A percentile compares a stretch with the other conserved stretches of the same genome.
These are phyloP conservation scores for Pyrrhosoma nymphula DNA, from an alignment of 2,888 invertebrate genomes.

Conservation along the genomic window DNA sequence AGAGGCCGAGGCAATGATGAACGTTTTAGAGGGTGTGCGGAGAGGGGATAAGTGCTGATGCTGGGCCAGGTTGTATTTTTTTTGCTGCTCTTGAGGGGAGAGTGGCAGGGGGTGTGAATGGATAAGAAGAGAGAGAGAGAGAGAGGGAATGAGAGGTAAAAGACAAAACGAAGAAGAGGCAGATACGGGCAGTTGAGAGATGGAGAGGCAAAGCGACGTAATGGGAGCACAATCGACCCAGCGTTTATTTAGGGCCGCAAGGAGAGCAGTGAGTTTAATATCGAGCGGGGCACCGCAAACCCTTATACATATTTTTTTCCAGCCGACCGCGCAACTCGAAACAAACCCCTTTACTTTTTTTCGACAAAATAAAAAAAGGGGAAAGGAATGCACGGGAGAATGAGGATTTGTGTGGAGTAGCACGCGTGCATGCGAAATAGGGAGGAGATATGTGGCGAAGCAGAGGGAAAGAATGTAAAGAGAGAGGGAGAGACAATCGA, in stretches of 20 bases:
- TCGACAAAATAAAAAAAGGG: not conserved
- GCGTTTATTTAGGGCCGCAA: slow-evolving; percentile 31
- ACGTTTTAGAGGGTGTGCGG: not conserved
- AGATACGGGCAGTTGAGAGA: not conserved
- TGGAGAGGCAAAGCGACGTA: not conserved
- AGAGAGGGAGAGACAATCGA: not conserved
- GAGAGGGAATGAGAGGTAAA: not conserved
- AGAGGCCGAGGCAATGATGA: not conserved
- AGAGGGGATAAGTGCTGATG: not conserved
- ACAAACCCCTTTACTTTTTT: slow-evolving; percentile 32
- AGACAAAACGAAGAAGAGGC: not conserved
- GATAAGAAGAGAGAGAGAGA: not conserved
- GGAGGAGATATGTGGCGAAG: not conserved
- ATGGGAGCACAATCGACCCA: not conserved
- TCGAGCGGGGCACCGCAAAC: not conserved
- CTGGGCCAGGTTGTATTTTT: not conserved
- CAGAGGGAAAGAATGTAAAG: not conserved
- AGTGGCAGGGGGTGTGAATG: no score
- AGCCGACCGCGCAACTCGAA: slow-evolving; percentile 1
- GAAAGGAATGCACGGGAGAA: not conserved
- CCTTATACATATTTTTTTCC: slow-evolving; percentile 33
- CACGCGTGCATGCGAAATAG: not conserved
- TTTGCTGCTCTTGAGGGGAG: not conserved
- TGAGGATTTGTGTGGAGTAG: not conserved
- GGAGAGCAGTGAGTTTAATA: slow-evolving; percentile 36